These are phyloP conservation scores for Uropsilus gracilis DNA, from an alignment of 2,113 vertebrate genomes.

Conservation along the genomic window DNA sequence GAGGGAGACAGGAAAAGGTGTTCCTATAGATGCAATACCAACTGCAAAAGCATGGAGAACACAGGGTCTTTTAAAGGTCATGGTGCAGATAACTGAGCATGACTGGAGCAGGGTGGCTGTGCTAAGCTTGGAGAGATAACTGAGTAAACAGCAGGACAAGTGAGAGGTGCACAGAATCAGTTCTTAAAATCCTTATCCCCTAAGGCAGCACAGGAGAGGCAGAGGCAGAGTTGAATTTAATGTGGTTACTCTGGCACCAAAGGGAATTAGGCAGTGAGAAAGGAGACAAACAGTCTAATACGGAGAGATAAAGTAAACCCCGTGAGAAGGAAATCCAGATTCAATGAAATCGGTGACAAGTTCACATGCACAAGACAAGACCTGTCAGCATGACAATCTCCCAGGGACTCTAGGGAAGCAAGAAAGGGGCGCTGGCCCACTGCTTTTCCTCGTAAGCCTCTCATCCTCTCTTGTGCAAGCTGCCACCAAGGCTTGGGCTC, in stretches of 20 bases:
- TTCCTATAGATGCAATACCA: neutral
- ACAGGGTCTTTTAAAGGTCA: rapidly evolving
- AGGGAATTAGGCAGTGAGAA: neutral
- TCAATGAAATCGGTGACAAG: neutral
- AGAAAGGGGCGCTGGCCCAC: neutral
- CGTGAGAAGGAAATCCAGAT: neutral
- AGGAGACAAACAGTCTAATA: neutral
- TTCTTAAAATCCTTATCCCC: neutral
- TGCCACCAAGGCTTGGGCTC: neutral
- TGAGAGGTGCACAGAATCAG: neutral
- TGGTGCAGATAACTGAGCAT: rapidly evolving
- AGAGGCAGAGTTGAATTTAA: too few relatives aligned
- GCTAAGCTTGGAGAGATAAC: neutral
- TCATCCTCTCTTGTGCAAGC: neutral
- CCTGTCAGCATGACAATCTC: neutral
- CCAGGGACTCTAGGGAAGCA: neutral
- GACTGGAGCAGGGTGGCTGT: too few relatives aligned
- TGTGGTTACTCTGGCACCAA: neutral
- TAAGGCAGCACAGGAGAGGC: too few relatives aligned
- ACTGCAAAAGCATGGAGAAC: too few relatives aligned
- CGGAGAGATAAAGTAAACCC: neutral
- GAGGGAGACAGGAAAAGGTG: neutral
- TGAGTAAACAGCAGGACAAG: neutral
- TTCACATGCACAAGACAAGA: neutral
- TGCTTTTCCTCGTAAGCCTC: neutral